These are phyloP conservation scores for Aplidium turbinatum DNA, from an alignment of 23 tunicate genomes.

Conservation along the genomic window DNA sequence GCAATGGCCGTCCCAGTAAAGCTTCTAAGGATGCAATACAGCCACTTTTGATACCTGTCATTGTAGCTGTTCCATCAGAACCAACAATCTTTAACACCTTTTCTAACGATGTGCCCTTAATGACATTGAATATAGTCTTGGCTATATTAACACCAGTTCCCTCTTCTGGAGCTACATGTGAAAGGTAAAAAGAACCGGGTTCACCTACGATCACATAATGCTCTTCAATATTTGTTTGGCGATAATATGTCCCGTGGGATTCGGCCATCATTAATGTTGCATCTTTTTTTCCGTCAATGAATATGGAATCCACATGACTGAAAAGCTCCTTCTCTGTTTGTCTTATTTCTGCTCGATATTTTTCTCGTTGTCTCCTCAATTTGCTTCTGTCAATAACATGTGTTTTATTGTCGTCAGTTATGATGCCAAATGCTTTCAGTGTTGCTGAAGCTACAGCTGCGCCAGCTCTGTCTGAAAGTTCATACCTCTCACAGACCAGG, in stretches of 20 bases:
- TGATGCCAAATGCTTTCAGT: no score
- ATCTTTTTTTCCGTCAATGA: slow-evolving; percentile 29
- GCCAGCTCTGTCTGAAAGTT: no score
- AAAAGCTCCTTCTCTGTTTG: slow-evolving; percentile 11
- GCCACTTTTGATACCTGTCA: slow-evolving; percentile 32
- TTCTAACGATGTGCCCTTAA: slow-evolving; percentile 7
- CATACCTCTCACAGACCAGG: no score
- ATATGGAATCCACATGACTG: slow-evolving; percentile 10
- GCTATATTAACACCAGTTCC: slow-evolving; percentile 26
- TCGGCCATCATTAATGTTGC: slow-evolving; percentile 4
- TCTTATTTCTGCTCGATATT: slow-evolving; percentile 16
- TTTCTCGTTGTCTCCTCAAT: no score
- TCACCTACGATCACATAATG: slow-evolving; percentile 29
- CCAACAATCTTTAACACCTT: slow-evolving; percentile 9
- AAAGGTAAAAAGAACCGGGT: slow-evolving; percentile 24
- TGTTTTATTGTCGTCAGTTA: no score
- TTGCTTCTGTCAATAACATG: no score
- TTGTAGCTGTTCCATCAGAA: slow-evolving; percentile 30
- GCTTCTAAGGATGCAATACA: slow-evolving; percentile 11
- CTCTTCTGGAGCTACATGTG: slow-evolving; percentile 17
- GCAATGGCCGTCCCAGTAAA: slow-evolving; percentile 13
- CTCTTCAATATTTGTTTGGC: slow-evolving; percentile 14
- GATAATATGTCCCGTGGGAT: slow-evolving; percentile 11
- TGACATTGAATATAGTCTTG: slow-evolving; percentile 5
- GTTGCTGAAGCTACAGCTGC: no score